Percentiles rank a stretch among this genome's conserved stretches.
phyloP scores from a whole-genome alignment of 2,888 invertebrate species.

The Aphidius colemani region DNA sequence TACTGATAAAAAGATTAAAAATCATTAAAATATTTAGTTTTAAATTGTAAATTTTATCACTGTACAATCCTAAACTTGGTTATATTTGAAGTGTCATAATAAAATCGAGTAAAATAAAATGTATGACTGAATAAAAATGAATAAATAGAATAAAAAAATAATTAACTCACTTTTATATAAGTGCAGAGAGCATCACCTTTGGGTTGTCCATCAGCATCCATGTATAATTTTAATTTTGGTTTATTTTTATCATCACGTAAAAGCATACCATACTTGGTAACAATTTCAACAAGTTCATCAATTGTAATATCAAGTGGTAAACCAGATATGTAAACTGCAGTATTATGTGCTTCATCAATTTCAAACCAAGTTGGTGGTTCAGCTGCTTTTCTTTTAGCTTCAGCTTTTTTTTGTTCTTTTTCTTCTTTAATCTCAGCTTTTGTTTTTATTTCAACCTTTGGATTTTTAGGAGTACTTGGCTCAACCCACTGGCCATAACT shows the following conservation, averaged over 20 bases:
- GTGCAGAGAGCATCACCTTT: conserved; percentile 98
- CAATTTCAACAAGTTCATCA: conserved; percentile 87
- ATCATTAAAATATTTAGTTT: background rate
- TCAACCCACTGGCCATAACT: conserved; percentile 82
- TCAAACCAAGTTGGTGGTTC: conserved; percentile 87
- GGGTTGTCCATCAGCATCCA: conserved; percentile 75
- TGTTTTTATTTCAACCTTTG: conserved; percentile 36
- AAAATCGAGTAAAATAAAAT: background rate
- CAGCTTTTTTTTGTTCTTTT: conserved; percentile 49
- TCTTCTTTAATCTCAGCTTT: conserved; percentile 31
- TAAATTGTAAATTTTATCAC: no score
- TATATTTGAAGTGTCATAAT: background rate
- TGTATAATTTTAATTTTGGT: conserved; percentile 91
- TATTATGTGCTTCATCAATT: conserved; percentile 82
- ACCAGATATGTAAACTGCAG: conserved; percentile 94
- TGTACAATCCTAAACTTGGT: background rate
- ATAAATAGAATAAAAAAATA: conserved; percentile 2
- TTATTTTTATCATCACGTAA: conserved; percentile 83
- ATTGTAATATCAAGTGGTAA: conserved; percentile 87
- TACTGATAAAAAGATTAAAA: background rate
- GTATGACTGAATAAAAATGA: background rate
- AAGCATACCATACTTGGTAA: conserved; percentile 95
- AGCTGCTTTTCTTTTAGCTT: conserved; percentile 61
- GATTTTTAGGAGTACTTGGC: conserved; percentile 48
- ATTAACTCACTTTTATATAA: conserved; percentile 80